phyloP scores from a whole-genome alignment of 2,113 vertebrate genomes.

The Pterocles orientalis region DNA sequence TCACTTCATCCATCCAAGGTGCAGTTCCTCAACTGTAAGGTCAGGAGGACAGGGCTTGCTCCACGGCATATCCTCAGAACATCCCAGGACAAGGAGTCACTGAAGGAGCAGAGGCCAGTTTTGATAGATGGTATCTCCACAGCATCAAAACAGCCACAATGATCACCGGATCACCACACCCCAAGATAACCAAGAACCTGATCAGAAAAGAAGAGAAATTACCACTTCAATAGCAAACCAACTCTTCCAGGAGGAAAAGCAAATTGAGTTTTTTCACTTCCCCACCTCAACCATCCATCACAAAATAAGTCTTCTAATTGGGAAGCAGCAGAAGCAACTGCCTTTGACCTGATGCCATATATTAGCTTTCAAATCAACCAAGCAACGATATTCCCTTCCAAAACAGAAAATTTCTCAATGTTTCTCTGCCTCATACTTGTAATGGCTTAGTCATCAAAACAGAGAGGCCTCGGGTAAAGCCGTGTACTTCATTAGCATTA shows the following conservation, averaged over 20 bases:
- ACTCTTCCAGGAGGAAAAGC: background rate
- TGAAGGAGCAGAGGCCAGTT: background rate
- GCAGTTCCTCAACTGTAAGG: background rate
- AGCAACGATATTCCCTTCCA: background rate
- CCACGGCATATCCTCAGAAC: background rate
- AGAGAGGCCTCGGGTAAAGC: background rate
- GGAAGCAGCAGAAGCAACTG: constrained; percentile 14
- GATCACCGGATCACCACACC: background rate
- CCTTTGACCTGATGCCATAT: constrained; percentile 20
- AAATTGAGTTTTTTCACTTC: background rate
- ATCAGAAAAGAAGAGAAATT: constrained; percentile 4
- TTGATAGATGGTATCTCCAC: background rate
- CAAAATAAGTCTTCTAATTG: background rate
- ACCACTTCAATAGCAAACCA: background rate
- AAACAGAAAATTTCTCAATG: background rate
- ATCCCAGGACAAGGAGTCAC: background rate
- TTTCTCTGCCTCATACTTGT: background rate
- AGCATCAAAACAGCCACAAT: background rate
- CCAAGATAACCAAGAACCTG: background rate
- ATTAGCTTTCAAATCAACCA: constrained; percentile 27
- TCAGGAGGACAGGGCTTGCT: background rate
- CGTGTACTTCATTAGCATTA: background rate
- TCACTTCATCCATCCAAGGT: background rate
- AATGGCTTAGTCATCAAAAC: constrained; percentile 10
- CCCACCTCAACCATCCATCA: background rate